phyloP scores from a whole-genome alignment of 2,113 vertebrate species.

The Thryonomys swinderianus region DNA sequence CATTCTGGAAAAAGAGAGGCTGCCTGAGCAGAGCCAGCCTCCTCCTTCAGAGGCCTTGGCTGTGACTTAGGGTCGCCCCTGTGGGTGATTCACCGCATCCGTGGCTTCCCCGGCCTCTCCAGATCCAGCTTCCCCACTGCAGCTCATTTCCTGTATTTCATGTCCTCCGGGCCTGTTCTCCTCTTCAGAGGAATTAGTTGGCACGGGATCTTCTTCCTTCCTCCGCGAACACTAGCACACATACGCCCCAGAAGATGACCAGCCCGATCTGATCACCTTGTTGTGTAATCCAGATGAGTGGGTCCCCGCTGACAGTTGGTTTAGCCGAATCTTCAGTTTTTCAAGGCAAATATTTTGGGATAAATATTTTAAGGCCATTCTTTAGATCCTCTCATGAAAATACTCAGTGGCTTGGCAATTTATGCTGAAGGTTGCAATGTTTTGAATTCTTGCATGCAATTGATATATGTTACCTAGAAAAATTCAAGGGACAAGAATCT shows the following conservation, averaged over 20 bases:
- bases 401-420: background rate
- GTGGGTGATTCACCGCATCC: constrained; percentile 56
- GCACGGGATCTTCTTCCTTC: background rate
- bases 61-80: constrained; percentile 11
- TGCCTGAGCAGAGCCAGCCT: too few species aligned
- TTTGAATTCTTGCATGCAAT: background rate
- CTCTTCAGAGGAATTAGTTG: constrained; percentile 39
- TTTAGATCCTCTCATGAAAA: background rate
- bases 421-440: background rate
- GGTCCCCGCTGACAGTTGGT: background rate
- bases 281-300: background rate
- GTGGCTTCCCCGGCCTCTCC: background rate
- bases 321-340: background rate
- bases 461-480: background rate
- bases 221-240: accelerated
- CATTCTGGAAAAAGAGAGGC: background rate
- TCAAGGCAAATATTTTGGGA: background rate
- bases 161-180: background rate
- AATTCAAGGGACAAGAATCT: background rate
- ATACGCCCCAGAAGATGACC: background rate
- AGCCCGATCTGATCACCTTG: background rate
- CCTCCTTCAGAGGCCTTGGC: background rate
- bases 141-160: constrained; percentile 69
- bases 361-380: background rate
- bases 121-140: constrained; percentile 54